Percentiles rank a stretch among this genome's conserved stretches.
Conservation (phyloP, 2,888 invertebrate genomes). For the Urechis unicinctus region DNA sequence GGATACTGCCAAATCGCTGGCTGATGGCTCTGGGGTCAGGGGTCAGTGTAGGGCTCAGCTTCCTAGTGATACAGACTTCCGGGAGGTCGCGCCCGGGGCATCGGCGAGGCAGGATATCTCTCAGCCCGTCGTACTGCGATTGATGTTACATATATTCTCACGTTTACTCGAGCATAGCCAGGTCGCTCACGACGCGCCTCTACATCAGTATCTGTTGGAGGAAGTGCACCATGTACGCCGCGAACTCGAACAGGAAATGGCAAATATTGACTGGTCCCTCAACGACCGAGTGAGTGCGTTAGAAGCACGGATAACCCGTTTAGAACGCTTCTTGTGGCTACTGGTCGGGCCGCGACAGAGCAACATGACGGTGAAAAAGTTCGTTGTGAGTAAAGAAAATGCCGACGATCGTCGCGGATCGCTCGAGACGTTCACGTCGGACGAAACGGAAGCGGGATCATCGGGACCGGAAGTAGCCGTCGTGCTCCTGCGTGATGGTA, state of each 20-base stretch:
- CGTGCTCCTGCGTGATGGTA: not conserved
- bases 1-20: too few relatives aligned
- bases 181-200: not conserved
- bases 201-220: not conserved
- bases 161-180: not conserved
- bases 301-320: not conserved
- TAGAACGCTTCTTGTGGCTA: not conserved
- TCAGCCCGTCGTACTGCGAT: not conserved
- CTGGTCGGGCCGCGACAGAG: not conserved
- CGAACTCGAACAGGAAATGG: not conserved
- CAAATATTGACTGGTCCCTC: not conserved
- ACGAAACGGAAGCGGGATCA: not conserved
- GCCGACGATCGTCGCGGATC: not conserved
- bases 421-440: not conserved
- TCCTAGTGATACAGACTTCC: too few relatives aligned
- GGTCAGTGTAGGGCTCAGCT: too few relatives aligned
- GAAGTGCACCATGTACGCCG: not conserved
- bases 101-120: too few relatives aligned
- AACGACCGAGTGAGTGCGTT: not conserved
- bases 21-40: too few relatives aligned
- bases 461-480: not conserved
- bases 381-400: not conserved
- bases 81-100: too few relatives aligned
- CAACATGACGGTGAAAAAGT: not conserved
- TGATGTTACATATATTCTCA: not conserved